phyloP scores from a whole-genome alignment of 2,888 invertebrate species.

The Cephus spinipes region DNA sequence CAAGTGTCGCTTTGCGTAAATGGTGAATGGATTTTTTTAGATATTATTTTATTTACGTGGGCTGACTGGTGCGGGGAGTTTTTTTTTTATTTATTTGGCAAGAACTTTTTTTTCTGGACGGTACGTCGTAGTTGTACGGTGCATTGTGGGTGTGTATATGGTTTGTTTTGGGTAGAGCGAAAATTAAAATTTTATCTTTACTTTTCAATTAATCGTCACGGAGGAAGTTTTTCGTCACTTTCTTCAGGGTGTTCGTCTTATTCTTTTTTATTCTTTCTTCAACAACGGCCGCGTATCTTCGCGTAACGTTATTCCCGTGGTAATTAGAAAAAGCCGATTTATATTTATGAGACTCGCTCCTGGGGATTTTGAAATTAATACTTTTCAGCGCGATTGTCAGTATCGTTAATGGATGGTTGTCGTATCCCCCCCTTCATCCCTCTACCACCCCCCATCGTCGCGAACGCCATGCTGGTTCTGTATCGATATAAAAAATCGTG shows the following conservation, averaged over 20 bases:
- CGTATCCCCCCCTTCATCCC: no score
- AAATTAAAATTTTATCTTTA: no score
- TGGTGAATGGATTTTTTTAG: no score
- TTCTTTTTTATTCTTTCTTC: not conserved
- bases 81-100: not conserved
- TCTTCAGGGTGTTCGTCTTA: not conserved
- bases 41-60: no score
- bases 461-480: no score
- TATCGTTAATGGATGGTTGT: not conserved
- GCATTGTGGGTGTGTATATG: no score
- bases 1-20: conserved; percentile 1
- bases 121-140: not conserved
- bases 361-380: conserved; percentile 21
- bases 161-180: no score
- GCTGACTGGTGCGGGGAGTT: no score
- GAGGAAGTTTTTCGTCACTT: not conserved
- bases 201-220: conserved; percentile 25
- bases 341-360: conserved; percentile 57
- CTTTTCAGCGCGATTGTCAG: conserved; percentile 9
- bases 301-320: conserved; percentile 27
- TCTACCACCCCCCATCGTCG: no score
- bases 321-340: conserved; percentile 61
- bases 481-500: no score
- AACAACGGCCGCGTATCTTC: no score
- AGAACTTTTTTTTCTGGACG: not conserved